Base-by-base conservation (phyloP, 2,113 vertebrate species). In the Trematocara stigmaticum region DNA sequence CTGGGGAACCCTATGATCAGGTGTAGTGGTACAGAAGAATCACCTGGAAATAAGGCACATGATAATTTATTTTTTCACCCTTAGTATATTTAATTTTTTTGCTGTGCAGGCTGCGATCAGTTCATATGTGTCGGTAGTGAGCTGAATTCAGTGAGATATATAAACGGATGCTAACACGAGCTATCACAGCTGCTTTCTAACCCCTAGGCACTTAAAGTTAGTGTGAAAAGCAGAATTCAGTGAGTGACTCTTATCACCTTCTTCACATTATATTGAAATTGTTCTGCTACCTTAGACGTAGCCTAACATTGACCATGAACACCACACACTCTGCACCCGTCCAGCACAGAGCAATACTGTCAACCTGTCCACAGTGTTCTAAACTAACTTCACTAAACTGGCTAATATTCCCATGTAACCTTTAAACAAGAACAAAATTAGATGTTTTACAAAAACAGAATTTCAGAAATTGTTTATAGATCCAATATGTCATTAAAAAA, bases 271-370 rank as follows among this genome's bases (percentile, higher is more conserved):
- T 0, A 69, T 69, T 42, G 38, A 15, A 69, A 69, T 42, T 8
- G 64, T 23, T 69, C 64, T 69, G 64, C 64, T 42, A 69, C 20
- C 38, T 42, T 69, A 23, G 64, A 69, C 0, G n/a, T 0, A 69
- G 7, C 64, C n/a, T 23, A 42, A 23, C 64, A 1, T 6, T 69
- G 38, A 23, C 38, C 64, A 42, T 2, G 7, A 42, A 42, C n/a
- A 69, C 35, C 6, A 42, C 64, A 69, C 64, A 2, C 11, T 42
- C 11, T 5, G 35, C 64, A 9, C 35, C n/a, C 2, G 1, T 42
- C n/a, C 64, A 15, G 12, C 64, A 42, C 5, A 42, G 38, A 15
- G n/a, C n/a, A 6, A 23, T 9, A 23, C 64, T 69, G n/a, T 69
- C 38, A 42, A 69, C 64, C 10, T 23, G 12, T 2, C 38, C 38